Base-by-base conservation (phyloP, 1,140 invertebrate genomes). In the Drosophila lowei region DNA sequence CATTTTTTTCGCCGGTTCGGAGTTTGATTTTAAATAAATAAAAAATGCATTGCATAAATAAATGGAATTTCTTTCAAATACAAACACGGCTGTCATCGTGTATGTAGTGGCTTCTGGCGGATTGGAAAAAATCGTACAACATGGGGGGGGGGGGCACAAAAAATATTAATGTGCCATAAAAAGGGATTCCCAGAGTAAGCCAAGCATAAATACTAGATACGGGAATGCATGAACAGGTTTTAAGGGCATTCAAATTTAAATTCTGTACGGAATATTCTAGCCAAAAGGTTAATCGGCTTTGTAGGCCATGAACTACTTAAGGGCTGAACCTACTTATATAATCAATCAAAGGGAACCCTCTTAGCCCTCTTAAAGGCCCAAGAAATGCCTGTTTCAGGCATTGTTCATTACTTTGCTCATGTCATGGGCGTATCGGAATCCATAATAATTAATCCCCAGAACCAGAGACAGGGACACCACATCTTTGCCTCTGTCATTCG, bases 1-100 rank as follows among this genome's bases (percentile, higher is more conserved):
- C 21, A 49, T 49, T 48, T 67, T 68, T 25, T 34, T 2, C 9
- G 47, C 25, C 56, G 49, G 49, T 55, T 34, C 41, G 13, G 25
- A 30, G 62, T 74, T 74, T 61, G 72, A 74, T 75, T 74, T 75
- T 75, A 73, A 73, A 66, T 74, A 74, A 73, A 74, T 55, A 55
- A 48, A 30, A 55, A 68, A 75, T 46, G 50, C 58, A 28, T 44
- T 23, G 21, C 15, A 38, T 38, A 53, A 56, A 60, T 55, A 66
- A 60, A 66, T 38, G 21, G 34, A 8, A 30, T 25, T 52, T 73
- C 47, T 57, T 44, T 8, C 21, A 53, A 15, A 54, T n/a, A 21
- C 11, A 34, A 11, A 41, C 16, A 25, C 8, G 9, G 16, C 18
- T 11, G 34, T 49, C 48, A 25, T 15, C 44, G 30, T 4, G 16